Conservation (phyloP, 2,113 vertebrate genomes). For the Petaurus breviceps region DNA sequence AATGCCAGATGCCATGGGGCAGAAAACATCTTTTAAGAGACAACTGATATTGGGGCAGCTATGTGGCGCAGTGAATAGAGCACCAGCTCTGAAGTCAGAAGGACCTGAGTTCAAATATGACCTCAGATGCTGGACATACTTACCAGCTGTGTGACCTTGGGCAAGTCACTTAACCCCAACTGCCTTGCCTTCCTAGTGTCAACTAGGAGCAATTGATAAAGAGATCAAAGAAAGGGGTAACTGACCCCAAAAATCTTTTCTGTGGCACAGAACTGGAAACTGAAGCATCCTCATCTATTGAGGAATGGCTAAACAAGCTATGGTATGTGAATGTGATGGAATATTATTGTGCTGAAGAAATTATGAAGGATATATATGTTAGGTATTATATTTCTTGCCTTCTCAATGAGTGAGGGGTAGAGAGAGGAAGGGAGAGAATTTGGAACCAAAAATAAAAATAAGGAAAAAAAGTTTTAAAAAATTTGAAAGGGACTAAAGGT, state of each 20-base stretch:
- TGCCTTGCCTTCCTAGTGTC: no score
- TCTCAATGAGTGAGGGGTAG: neutral
- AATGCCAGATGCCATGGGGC: neutral
- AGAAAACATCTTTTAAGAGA: neutral
- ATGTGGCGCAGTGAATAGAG: no score
- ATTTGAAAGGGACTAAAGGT: neutral
- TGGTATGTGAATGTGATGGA: neutral
- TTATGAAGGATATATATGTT: neutral
- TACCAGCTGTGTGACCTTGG: no score
- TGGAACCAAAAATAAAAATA: neutral
- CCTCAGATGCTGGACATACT: no score
- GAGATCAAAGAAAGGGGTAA: neutral
- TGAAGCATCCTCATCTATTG: no score
- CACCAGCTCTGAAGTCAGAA: no score
- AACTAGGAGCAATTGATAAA: neutral
- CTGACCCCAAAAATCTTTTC: neutral
- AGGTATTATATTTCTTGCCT: no score
- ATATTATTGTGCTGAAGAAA: neutral
- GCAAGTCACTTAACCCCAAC: no score
- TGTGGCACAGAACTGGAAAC: no score
- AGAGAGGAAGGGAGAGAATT: neutral
- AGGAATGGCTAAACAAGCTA: no score
- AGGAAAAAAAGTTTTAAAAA: neutral
- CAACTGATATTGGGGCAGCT: neutral
- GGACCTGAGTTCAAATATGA: no score